Evolutionary conservation across 1,140 invertebrate species (phyloP), one percentile per base, ranked within the genome.

Genomic region (Cherax quadricarinatus): DNA sequence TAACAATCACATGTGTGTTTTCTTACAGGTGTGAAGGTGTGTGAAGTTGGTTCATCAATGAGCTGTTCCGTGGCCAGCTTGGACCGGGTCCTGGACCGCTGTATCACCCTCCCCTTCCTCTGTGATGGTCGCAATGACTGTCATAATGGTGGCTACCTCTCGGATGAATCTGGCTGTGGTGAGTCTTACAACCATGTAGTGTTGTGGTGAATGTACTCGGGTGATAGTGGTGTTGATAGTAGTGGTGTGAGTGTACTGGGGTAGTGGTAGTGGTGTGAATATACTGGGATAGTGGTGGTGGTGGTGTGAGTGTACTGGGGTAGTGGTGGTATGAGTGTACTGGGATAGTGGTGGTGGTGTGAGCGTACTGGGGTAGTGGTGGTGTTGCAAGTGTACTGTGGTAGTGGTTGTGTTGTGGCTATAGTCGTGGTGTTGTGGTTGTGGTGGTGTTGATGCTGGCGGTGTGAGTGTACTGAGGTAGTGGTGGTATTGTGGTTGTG

Each of bases 81-180:
- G 10, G 84, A 86, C 30, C 60, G 84, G 14, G 6, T 14, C 6
- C 12, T 21, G 30, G 66, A 86, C 84, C n/a, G 84, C 10, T 86
- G 84, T 16, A 70, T 86, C 30, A 14, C 62, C 66, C 62, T 18
- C 62, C 10, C 30, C 53, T 49, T 75, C 66, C 49, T 86, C 48
- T 86, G 84, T 49, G 84, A 86, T 66, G 84, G 84, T 12, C 30
- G 3, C 30, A 48, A 73, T 14, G 84, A 86, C 84, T 86, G 84
- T 21, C 84, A 86, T 66, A 86, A 86, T 16, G 84, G 84, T 10
- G 51, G 57, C 51, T 86, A 86, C 62, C 41, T 62, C 62, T 62
- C 57, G 6, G 84, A 86, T 41, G 84, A 86, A 41, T 75, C 41
- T n/a, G 84, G 84, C 5, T 86, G 84, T 73, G 84, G 82, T 84